Conservation (phyloP, 2,113 vertebrate species). For the Smithornis capensis region DNA sequence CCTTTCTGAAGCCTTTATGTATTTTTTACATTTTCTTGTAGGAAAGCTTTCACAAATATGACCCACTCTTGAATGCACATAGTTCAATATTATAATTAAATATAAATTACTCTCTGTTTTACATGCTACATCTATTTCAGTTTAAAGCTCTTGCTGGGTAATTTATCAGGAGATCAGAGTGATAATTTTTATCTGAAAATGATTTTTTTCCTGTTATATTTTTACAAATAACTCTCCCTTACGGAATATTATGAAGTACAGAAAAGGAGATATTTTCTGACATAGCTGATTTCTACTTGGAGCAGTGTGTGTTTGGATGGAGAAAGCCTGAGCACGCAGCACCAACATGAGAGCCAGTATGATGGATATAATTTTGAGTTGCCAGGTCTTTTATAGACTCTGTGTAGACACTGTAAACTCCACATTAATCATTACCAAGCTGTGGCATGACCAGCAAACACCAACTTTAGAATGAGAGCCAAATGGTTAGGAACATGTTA, state of each 20-base stretch:
- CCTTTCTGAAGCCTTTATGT: no score
- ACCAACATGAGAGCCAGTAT: neutral
- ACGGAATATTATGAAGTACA: neutral
- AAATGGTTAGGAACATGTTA: slow-evolving; percentile 63
- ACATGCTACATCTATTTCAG: neutral
- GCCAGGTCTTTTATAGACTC: slow-evolving; percentile 38
- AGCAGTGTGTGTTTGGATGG: neutral
- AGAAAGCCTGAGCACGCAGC: neutral
- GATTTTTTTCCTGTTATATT: neutral
- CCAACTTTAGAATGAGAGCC: slow-evolving; percentile 32
- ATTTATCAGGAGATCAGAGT: neutral
- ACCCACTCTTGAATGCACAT: neutral
- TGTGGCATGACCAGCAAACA: slow-evolving; percentile 13
- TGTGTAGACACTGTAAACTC: slow-evolving; percentile 33
- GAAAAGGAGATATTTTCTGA: neutral
- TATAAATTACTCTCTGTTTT: neutral
- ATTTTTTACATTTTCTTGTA: neutral
- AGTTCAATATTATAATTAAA: neutral
- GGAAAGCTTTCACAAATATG: neutral
- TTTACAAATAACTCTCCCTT: neutral
- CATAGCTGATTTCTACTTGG: neutral
- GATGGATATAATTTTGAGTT: slow-evolving; percentile 52
- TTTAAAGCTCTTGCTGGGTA: neutral
- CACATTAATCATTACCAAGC: slow-evolving; percentile 62
- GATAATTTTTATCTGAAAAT: neutral